phyloP scores from a whole-genome alignment of 2,888 invertebrate species.

The Amphipyra berbera region DNA sequence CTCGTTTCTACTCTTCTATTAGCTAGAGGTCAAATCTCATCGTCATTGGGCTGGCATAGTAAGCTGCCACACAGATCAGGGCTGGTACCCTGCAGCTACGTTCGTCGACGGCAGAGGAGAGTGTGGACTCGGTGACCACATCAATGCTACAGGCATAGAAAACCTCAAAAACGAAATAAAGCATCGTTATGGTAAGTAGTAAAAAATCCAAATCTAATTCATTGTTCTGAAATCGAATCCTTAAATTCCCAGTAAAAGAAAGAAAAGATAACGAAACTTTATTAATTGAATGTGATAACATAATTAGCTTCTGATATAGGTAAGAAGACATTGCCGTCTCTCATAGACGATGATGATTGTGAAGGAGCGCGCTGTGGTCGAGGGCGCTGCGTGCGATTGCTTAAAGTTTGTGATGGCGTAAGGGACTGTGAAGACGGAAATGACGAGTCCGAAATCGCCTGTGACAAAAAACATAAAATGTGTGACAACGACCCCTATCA shows the following conservation, averaged over 20 bases:
- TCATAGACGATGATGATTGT: conserved; percentile 79
- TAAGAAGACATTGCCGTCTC: conserved; percentile 44
- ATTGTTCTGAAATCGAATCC: not conserved
- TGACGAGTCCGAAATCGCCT: conserved; percentile 91
- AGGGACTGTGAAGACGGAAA: conserved; percentile 92
- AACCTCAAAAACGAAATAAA: conserved; percentile 87
- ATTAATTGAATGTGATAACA: not conserved
- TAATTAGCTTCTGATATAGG: conserved; percentile 24
- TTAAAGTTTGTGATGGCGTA: conserved; percentile 92
- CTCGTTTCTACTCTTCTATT: conserved; percentile 1
- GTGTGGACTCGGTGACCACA: conserved; percentile 85
- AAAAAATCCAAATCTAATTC: not conserved
- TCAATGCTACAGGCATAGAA: conserved; percentile 88
- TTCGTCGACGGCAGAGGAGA: conserved; percentile 90
- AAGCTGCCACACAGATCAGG: conserved; percentile 91
- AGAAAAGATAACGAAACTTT: not conserved
- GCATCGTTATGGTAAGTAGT: conserved; percentile 82
- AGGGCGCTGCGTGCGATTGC: conserved; percentile 91
- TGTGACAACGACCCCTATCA: conserved; percentile 74
- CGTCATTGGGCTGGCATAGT: conserved; percentile 92
- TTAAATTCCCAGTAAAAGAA: not conserved
- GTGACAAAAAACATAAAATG: conserved; percentile 74
- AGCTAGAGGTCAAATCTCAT: conserved; percentile 62
- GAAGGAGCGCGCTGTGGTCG: conserved; percentile 91
- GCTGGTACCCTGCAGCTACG: conserved; percentile 93